phyloP scores from a whole-genome alignment of 1,140 invertebrate genomes.

The Drosophila gunungcola region DNA sequence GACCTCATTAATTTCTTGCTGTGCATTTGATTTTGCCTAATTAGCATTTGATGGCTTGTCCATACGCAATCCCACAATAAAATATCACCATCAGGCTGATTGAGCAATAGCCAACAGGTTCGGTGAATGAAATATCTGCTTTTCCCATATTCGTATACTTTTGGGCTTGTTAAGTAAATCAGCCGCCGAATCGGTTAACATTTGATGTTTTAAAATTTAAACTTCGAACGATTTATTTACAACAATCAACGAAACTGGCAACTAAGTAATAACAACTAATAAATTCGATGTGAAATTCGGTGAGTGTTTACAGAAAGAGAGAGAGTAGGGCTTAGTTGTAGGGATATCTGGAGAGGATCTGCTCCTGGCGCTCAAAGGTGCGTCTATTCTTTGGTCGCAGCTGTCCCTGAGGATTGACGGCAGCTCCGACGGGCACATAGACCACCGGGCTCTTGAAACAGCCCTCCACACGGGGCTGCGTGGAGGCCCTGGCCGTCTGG shows the following conservation, averaged over 20 bases:
- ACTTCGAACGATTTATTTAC: conserved; percentile 31
- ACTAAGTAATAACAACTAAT: conserved; percentile 39
- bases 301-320: conserved; percentile 8
- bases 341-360: conserved; percentile 54
- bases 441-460: conserved; percentile 32
- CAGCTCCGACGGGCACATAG: conserved; percentile 49
- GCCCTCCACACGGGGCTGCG: conserved; percentile 32
- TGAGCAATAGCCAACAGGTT: conserved; percentile 28
- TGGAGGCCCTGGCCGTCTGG: conserved; percentile 43
- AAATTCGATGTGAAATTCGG: conserved; percentile 45
- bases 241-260: conserved; percentile 41
- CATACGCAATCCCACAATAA: conserved; percentile 22
- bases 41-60: conserved; percentile 28
- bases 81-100: conserved; percentile 5
- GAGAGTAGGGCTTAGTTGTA: conserved; percentile 41
- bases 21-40: conserved; percentile 27
- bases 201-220: conserved; percentile 16
- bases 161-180: conserved; percentile 24
- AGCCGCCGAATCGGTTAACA: not conserved
- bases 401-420: conserved; percentile 42
- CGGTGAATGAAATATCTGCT: conserved; percentile 12
- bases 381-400: conserved; percentile 61
- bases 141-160: conserved; percentile 21
- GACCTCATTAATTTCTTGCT: conserved; percentile 9
- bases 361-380: conserved; percentile 34